These are phyloP conservation scores for Drosophila infuscata DNA, from an alignment of 2,888 invertebrate species.

Conservation along the genomic window DNA sequence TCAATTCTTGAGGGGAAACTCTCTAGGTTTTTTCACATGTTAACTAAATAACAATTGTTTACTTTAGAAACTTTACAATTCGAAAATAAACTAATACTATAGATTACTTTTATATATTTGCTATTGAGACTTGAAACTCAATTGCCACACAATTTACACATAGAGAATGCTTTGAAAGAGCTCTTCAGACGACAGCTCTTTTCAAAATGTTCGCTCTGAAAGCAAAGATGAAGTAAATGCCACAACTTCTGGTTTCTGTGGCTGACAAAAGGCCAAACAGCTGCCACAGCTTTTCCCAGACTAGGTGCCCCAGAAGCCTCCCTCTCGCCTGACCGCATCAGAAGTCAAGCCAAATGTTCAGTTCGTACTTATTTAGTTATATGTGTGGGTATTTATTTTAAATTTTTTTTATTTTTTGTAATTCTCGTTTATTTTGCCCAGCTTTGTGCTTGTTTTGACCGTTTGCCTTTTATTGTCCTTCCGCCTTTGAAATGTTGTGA, in stretches of 20 bases:
- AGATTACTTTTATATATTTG: conserved; percentile 20
- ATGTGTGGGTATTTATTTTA: neutral
- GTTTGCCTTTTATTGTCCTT: conserved; percentile 73
- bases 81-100: conserved; percentile 2
- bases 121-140: conserved; percentile 41
- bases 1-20: neutral
- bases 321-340: conserved; percentile 67
- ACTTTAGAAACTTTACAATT: neutral
- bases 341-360: conserved; percentile 66
- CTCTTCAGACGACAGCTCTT: conserved; percentile 30
- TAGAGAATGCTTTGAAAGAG: conserved; percentile 1
- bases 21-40: neutral
- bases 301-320: neutral
- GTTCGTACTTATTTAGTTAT: conserved; percentile 49
- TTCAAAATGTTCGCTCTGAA: conserved; percentile 2
- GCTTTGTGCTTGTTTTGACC: conserved; percentile 44
- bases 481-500: conserved; percentile 70
- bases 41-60: neutral
- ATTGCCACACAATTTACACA: conserved; percentile 19
- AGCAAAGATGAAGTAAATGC: conserved; percentile 31
- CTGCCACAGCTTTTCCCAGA: conserved; percentile 33
- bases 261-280: conserved; percentile 73
- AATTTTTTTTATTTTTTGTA: neutral
- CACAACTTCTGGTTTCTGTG: conserved; percentile 47
- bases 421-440: conserved; percentile 54